These are phyloP conservation scores for Ennomos erosarius DNA, from an alignment of 2,888 invertebrate species.

Conservation along the genomic window DNA sequence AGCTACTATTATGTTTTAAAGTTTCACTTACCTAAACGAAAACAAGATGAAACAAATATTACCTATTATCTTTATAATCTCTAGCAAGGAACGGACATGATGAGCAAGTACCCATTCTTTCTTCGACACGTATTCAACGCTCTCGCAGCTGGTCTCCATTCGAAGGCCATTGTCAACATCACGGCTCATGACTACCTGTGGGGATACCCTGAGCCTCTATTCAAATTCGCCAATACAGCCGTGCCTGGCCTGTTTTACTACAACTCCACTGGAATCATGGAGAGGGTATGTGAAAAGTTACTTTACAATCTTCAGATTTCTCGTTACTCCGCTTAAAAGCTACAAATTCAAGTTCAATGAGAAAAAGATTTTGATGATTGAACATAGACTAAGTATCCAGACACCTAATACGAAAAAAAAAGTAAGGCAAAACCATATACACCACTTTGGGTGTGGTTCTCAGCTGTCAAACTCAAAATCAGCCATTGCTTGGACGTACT, in stretches of 20 bases:
- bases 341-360: too few relatives aligned
- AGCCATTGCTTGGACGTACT: too few relatives aligned
- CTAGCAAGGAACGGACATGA: conserved; percentile 66
- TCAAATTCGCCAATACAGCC: conserved; percentile 39
- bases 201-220: conserved; percentile 48
- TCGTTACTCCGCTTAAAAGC: too few relatives aligned
- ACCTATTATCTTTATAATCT: conserved; percentile 15
- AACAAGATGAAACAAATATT: too few relatives aligned
- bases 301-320: background rate
- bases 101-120: conserved; percentile 81
- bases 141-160: conserved; percentile 81
- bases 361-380: too few relatives aligned
- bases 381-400: too few relatives aligned
- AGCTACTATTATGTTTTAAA: too few relatives aligned
- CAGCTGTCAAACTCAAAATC: too few relatives aligned
- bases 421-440: too few relatives aligned
- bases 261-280: conserved; percentile 89
- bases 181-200: conserved; percentile 46
- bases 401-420: too few relatives aligned
- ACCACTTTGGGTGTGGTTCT: too few relatives aligned
- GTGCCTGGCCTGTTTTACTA: conserved; percentile 89
- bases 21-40: too few relatives aligned
- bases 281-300: conserved; percentile 82
- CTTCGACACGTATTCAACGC: conserved; percentile 86
- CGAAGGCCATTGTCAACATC: conserved; percentile 81